Evolutionary conservation across 2,113 vertebrate genomes (phyloP).

Genomic region (Scophthalmus maximus): DNA sequence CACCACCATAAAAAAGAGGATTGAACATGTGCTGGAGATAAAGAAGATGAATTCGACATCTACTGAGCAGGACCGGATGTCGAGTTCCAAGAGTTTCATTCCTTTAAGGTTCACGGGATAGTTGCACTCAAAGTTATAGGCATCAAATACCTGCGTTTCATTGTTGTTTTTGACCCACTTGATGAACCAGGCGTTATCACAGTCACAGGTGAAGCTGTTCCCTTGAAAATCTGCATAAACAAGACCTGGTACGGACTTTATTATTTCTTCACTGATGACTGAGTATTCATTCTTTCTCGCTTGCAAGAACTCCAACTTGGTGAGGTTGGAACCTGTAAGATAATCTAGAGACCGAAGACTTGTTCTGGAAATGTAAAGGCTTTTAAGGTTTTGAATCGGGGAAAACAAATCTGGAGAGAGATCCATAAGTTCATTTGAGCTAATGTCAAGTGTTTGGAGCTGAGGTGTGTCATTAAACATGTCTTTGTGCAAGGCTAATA

Average conservation of each 20-base stretch:
- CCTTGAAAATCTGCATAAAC: conserved; percentile 71
- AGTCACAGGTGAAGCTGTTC: conserved; percentile 81
- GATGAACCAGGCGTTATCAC: conserved; percentile 76
- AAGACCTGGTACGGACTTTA: conserved; percentile 68
- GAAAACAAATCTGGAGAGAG: conserved; percentile 67
- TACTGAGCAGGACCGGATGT: conserved; percentile 46
- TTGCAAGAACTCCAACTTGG: conserved; percentile 70
- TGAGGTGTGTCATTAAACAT: conserved; percentile 70
- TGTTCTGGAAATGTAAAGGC: conserved; percentile 72
- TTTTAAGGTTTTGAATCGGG: conserved; percentile 60
- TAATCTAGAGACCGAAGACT: conserved; percentile 76
- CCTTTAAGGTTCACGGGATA: conserved; percentile 66
- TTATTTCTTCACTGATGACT: conserved; percentile 41
- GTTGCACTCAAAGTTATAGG: conserved; percentile 77
- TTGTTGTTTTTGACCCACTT: conserved; percentile 54
- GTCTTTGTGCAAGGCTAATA: conserved; percentile 55
- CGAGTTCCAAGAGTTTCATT: conserved; percentile 63
- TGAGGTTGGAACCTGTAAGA: conserved; percentile 64
- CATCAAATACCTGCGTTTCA: conserved; percentile 77
- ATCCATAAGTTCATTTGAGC: conserved; percentile 65
- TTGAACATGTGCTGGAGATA: conserved; percentile 39
- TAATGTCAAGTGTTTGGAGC: conserved; percentile 73
- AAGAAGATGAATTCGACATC: conserved; percentile 65
- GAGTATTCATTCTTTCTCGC: conserved; percentile 66
- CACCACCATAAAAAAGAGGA: conserved; percentile 58